These are phyloP conservation scores for Trichacis sp. DNA, from an alignment of 2,888 invertebrate species.

Conservation along the genomic window DNA sequence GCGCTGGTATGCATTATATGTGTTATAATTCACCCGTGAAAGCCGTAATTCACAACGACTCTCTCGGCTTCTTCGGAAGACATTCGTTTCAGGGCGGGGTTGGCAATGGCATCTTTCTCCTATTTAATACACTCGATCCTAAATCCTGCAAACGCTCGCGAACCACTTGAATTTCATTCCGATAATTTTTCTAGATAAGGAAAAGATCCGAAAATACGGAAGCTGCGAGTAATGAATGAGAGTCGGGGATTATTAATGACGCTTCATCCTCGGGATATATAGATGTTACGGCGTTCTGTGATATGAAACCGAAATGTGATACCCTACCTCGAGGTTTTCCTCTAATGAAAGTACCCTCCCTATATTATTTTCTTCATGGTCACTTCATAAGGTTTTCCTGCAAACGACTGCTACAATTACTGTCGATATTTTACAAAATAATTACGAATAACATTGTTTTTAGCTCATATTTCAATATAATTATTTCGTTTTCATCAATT, in stretches of 20 bases:
- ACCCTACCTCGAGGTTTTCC: too few species aligned
- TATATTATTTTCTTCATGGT: too few species aligned
- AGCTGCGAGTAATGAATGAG: neutral
- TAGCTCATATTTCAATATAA: too few species aligned
- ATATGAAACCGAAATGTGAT: neutral
- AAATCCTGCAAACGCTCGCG: constrained; percentile 11
- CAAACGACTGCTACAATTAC: too few species aligned
- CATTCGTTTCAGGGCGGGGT: constrained; percentile 57
- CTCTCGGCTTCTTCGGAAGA: constrained; percentile 60
- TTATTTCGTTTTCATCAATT: too few species aligned
- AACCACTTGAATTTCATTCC: neutral
- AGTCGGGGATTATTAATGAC: neutral
- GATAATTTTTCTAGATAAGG: neutral
- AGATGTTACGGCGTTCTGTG: neutral
- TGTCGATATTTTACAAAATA: too few species aligned
- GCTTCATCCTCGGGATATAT: neutral
- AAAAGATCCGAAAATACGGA: constrained; percentile 14
- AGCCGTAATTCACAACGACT: constrained; percentile 60
- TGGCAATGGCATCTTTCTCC: constrained; percentile 52
- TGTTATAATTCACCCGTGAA: constrained; percentile 62
- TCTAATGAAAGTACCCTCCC: too few species aligned
- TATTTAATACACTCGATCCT: constrained; percentile 55
- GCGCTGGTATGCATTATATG: constrained; percentile 60
- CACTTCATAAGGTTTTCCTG: too few species aligned
- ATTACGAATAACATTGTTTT: too few species aligned